Base-by-base conservation (phyloP, 2,888 invertebrate genomes). In the Spodoptera picta region DNA sequence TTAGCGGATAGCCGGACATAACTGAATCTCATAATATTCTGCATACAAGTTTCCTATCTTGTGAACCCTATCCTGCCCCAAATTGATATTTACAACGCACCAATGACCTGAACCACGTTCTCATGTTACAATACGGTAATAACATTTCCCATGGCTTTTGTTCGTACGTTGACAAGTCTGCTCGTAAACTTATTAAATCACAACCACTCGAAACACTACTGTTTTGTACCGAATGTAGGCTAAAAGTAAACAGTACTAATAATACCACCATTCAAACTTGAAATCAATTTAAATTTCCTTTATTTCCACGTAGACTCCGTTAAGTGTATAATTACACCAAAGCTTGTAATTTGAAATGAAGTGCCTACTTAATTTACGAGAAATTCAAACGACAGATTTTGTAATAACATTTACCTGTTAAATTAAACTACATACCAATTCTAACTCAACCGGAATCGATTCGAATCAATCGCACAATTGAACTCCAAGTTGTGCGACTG, bases 71-170 rank as follows among this genome's bases (percentile, higher is more conserved):
- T 67, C 66, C 67, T 75, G 79, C 69, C 77, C 83, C 74, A 83
- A 86, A 87, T 86, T 84, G 78, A 80, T 84, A 84, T 90, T 89
- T 87, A 87, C 81, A 83, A 79, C 65, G 74, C 77, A 85, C 82
- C 80, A 85, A 83, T 86, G 85, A 84, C 83, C 86, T 80, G 65
- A 65, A 68, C 75, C 71, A 65, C 68, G 60, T 60, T 79, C 82
- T 84, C 83, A 65, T 75, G 73, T 85, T 86, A 85, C 85, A 78
- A 78, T 83, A 67, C 77, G 65, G 75, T 74, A 73, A 78, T 82
- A 83, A 82, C 64, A 74, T 79, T 85, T 84, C 80, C 75, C 84
- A 81, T 83, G 74, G 74, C 82, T 83, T 86, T 85, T 85, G 83
- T 87, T 84, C 65, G 64, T 69, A 63, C 77, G 87, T 82, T 87